Conservation (phyloP, 1,140 invertebrate species). For the Lerema accius region DNA sequence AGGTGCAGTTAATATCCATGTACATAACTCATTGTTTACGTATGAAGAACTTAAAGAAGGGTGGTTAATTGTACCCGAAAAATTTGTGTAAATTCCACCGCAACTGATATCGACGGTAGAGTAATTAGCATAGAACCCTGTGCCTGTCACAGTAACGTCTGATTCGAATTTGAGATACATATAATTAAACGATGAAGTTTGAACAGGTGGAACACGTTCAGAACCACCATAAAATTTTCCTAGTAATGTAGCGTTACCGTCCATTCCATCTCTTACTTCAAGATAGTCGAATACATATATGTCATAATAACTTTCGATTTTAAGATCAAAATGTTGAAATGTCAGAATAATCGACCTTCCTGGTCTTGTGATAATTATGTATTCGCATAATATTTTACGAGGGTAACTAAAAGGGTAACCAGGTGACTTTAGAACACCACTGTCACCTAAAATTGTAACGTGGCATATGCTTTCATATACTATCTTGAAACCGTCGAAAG, state of each 20-base stretch:
- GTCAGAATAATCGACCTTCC: slow-evolving; percentile 85
- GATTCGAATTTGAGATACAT: slow-evolving; percentile 87
- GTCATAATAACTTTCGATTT: slow-evolving; percentile 69
- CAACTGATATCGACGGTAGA: slow-evolving; percentile 87
- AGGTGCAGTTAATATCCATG: slow-evolving; percentile 91
- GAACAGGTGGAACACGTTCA: slow-evolving; percentile 78
- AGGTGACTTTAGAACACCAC: slow-evolving; percentile 88
- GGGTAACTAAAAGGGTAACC: slow-evolving; percentile 91
- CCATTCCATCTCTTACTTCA: slow-evolving; percentile 88
- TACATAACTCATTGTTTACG: slow-evolving; percentile 86
- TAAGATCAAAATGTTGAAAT: slow-evolving; percentile 89
- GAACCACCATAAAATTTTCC: slow-evolving; percentile 87
- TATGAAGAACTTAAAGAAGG: slow-evolving; percentile 82
- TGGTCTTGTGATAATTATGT: slow-evolving; percentile 86
- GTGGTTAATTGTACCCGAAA: slow-evolving; percentile 83
- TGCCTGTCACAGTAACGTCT: slow-evolving; percentile 83
- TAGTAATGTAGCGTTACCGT: slow-evolving; percentile 86
- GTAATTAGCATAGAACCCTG: slow-evolving; percentile 90
- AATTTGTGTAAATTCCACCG: slow-evolving; percentile 86
- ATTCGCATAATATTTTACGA: slow-evolving; percentile 87
- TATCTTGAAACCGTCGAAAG: slow-evolving; percentile 85
- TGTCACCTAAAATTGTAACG: slow-evolving; percentile 82
- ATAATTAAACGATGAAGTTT: slow-evolving; percentile 89
- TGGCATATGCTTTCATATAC: slow-evolving; percentile 86
- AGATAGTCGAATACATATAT: slow-evolving; percentile 68